These are phyloP conservation scores for Balearica regulorum DNA, from an alignment of 2,797 vertebrate species.

Conservation along the genomic window DNA sequence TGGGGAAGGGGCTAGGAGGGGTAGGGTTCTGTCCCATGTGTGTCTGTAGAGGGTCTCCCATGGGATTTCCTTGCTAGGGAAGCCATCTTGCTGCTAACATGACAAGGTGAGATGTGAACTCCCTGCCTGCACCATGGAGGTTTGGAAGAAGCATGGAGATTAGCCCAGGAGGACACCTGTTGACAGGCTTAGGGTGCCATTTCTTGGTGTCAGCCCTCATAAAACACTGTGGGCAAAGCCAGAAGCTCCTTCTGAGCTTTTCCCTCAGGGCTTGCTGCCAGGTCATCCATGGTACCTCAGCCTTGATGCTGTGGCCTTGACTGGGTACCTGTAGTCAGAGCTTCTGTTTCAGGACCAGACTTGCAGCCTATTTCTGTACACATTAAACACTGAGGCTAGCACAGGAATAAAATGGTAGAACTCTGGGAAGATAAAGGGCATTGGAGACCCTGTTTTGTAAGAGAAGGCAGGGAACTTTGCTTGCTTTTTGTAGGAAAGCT, in stretches of 20 bases:
- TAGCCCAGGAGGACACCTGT: rapidly evolving
- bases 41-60: not conserved
- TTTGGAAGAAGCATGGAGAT: not conserved
- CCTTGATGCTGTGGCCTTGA: not conserved
- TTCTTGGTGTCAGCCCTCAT: not conserved
- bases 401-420: not conserved
- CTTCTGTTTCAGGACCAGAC: not conserved
- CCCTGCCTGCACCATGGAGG: not conserved
- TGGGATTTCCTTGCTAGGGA: not conserved
- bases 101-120: not conserved
- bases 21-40: not conserved
- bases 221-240: not conserved
- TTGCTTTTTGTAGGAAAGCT: not conserved
- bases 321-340: not conserved
- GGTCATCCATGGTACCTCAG: not conserved
- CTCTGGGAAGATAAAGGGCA: not conserved
- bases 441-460: not conserved
- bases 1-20: not conserved
- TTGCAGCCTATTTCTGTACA: not conserved
- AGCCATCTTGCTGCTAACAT: not conserved
- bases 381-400: not conserved
- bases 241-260: not conserved
- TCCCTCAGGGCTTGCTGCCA: not conserved
- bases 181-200: rapidly evolving
- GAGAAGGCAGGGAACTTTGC: not conserved